Conservation (phyloP, 1,140 invertebrate species). For the Popillia japonica region DNA sequence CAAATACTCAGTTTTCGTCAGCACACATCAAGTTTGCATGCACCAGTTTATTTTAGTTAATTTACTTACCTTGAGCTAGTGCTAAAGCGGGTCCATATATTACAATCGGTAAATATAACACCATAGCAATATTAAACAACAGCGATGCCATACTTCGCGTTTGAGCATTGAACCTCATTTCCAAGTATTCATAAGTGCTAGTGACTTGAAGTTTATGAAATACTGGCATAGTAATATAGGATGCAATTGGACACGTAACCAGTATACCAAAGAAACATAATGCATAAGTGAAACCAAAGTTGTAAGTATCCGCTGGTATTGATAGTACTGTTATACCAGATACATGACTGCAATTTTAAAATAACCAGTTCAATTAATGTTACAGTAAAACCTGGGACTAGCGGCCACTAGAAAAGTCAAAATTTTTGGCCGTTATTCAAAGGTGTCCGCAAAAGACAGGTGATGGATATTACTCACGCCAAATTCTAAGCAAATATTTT, state of each 20-base stretch:
- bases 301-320: constrained; percentile 81
- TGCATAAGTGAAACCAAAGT: constrained; percentile 74
- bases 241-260: constrained; percentile 67
- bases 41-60: no score
- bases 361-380: neutral
- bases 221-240: constrained; percentile 69
- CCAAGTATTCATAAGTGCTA: constrained; percentile 76
- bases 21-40: no score
- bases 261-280: constrained; percentile 68
- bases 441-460: no score
- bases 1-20: no score
- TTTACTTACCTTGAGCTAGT: constrained; percentile 54
- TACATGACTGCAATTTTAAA: constrained; percentile 70
- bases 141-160: constrained; percentile 69
- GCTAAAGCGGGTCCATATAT: constrained; percentile 71
- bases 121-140: constrained; percentile 62
- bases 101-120: constrained; percentile 67
- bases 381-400: no score
- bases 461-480: no score
- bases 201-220: constrained; percentile 80
- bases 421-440: no score
- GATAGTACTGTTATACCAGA: constrained; percentile 84
- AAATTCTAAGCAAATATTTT: no score
- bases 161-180: constrained; percentile 64
- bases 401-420: no score